phyloP scores from a whole-genome alignment of 1,140 invertebrate genomes.

The Cydia strobilella region DNA sequence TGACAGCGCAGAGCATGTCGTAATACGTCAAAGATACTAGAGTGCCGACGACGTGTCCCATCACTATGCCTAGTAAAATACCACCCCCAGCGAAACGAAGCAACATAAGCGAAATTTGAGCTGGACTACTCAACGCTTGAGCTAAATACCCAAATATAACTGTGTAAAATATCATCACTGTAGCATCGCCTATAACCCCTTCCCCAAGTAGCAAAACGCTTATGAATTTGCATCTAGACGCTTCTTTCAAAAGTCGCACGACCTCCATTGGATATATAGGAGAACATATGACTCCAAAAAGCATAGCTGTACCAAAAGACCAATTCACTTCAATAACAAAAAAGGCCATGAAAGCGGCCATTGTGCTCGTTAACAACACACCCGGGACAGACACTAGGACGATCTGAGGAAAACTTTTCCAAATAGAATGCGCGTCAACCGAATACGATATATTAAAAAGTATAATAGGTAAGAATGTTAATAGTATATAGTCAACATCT shows the following conservation, averaged over 20 bases:
- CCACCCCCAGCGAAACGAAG: conserved; percentile 66
- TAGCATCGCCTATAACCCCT: conserved; percentile 67
- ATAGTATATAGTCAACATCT: conserved; percentile 58
- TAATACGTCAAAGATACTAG: conserved; percentile 66
- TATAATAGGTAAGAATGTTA: conserved; percentile 58
- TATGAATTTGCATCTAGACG: conserved; percentile 65
- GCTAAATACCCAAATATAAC: conserved; percentile 64
- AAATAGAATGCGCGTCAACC: conserved; percentile 67
- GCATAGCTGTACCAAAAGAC: conserved; percentile 58
- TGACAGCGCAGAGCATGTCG: conserved; percentile 62
- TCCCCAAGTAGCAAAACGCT: conserved; percentile 68
- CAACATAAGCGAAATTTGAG: conserved; percentile 59
- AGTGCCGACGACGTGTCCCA: conserved; percentile 54
- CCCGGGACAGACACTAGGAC: conserved; percentile 65
- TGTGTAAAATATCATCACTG: conserved; percentile 70
- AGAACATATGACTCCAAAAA: conserved; percentile 67
- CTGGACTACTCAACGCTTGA: conserved; percentile 54
- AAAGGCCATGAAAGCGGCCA: conserved; percentile 64
- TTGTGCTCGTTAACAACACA: conserved; percentile 55
- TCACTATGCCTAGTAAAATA: conserved; percentile 57
- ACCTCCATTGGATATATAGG: conserved; percentile 71
- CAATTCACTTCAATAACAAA: conserved; percentile 64
- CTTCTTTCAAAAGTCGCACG: conserved; percentile 60
- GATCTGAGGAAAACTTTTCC: conserved; percentile 66
- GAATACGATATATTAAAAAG: conserved; percentile 66